These are phyloP conservation scores for Falco cherrug DNA, from an alignment of 2,797 vertebrate genomes.

Conservation along the genomic window DNA sequence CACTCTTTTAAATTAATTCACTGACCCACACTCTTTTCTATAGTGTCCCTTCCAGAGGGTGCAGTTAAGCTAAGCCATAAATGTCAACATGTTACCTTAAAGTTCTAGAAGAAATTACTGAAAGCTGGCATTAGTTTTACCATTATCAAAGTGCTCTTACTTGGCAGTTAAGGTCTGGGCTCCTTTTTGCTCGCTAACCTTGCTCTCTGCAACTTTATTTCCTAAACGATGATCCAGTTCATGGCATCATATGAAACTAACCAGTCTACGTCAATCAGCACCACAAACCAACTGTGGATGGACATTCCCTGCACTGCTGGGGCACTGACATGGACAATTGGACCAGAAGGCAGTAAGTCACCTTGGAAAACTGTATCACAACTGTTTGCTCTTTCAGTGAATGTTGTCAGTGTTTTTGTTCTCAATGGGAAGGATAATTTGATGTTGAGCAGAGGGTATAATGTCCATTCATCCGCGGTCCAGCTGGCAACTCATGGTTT, in stretches of 20 bases:
- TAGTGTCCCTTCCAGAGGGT: not conserved
- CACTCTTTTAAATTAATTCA: not conserved
- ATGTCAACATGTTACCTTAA: not conserved
- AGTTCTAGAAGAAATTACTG: not conserved
- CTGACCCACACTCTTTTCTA: not conserved
- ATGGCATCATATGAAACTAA: not conserved
- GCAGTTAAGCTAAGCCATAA: not conserved
- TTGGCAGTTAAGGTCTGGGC: not conserved
- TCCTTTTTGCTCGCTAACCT: not conserved
- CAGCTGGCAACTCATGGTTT: not conserved
- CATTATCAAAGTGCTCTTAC: not conserved
- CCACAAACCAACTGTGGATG: not conserved
- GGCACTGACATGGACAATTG: not conserved
- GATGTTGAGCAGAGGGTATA: not conserved
- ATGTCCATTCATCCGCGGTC: rapidly evolving
- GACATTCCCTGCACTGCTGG: not conserved
- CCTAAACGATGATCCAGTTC: not conserved
- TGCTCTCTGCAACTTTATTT: not conserved
- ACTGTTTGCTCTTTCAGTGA: not conserved
- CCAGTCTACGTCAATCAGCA: rapidly evolving
- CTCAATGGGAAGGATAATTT: not conserved
- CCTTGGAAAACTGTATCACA: not conserved
- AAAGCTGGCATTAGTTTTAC: conserved; percentile 3
- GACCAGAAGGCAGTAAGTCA: not conserved
- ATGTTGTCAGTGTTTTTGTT: not conserved